Evolutionary conservation across 2,888 invertebrate species (phyloP).

Genomic region (Epiblema foenella): DNA sequence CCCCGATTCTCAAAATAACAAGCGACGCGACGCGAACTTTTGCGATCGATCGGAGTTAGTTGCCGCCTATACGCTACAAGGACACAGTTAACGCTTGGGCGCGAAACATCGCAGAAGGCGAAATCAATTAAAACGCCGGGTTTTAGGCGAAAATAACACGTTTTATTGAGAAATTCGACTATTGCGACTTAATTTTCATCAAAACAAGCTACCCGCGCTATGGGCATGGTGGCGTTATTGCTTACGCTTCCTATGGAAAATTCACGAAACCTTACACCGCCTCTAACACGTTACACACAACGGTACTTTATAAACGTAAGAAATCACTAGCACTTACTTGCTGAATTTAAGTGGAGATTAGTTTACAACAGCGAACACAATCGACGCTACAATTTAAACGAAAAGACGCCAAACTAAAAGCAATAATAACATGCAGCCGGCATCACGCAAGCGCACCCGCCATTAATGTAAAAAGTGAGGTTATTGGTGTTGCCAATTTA

Average conservation of each 20-base stretch:
- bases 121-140: conserved; percentile 46
- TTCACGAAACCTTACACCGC: conserved; percentile 55
- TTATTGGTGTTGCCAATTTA: conserved; percentile 60
- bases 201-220: conserved; percentile 69
- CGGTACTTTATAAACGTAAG: conserved; percentile 49
- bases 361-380: conserved; percentile 60
- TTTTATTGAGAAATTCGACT: conserved; percentile 49
- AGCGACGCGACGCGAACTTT: conserved; percentile 46
- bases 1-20: conserved; percentile 46
- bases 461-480: conserved; percentile 70
- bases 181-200: conserved; percentile 66
- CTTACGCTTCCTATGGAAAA: conserved; percentile 66
- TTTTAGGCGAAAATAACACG: conserved; percentile 48
- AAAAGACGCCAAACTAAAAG: conserved; percentile 77
- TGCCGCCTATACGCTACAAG: conserved; percentile 75
- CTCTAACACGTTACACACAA: conserved; percentile 53
- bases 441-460: conserved; percentile 85
- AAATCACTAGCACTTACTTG: conserved; percentile 43
- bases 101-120: conserved; percentile 58
- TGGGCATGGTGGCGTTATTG: conserved; percentile 75
- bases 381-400: conserved; percentile 60
- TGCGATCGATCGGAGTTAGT: conserved; percentile 50
- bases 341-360: conserved; percentile 53
- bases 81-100: conserved; percentile 61
- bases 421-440: conserved; percentile 81